Evolutionary conservation across 2,888 invertebrate genomes (phyloP).

Genomic region (Epinotia demarniana): DNA sequence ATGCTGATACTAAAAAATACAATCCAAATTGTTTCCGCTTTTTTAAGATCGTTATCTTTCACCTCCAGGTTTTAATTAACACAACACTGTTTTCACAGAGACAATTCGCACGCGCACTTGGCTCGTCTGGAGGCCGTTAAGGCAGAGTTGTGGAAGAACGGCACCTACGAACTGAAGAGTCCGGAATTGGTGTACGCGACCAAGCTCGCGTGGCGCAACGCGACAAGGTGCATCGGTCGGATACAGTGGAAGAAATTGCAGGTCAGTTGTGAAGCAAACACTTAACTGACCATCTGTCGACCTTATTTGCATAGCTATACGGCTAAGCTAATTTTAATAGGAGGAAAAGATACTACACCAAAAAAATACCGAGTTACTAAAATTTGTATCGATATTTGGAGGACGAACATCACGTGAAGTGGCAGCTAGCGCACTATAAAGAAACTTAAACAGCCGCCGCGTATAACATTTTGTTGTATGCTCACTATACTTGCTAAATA

Average conservation of each 20-base stretch:
- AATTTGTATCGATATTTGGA: no score
- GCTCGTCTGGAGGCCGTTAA: conserved; percentile 92
- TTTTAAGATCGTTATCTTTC: conserved; percentile 22
- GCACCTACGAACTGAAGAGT: conserved; percentile 95
- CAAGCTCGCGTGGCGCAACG: conserved; percentile 97
- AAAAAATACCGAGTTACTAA: no score
- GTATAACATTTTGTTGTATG: no score
- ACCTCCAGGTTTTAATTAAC: conserved; percentile 23
- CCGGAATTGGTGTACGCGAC: conserved; percentile 97
- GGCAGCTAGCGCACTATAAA: no score
- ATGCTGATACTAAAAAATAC: conserved; percentile 8
- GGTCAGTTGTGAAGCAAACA: conserved; percentile 78
- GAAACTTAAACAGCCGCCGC: no score
- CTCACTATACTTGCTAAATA: no score
- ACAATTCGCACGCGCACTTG: conserved; percentile 90
- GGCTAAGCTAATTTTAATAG: no score
- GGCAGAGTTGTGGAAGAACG: conserved; percentile 88
- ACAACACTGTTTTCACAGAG: conserved; percentile 74
- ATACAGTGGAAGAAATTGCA: conserved; percentile 99
- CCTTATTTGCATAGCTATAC: no score
- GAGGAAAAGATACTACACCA: no score
- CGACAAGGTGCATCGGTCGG: conserved; percentile 95
- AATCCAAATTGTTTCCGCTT: neutral
- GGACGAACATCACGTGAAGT: no score
- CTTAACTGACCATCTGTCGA: no score